Conservation (phyloP, 2,113 vertebrate species). For the Heliornis fulica region DNA sequence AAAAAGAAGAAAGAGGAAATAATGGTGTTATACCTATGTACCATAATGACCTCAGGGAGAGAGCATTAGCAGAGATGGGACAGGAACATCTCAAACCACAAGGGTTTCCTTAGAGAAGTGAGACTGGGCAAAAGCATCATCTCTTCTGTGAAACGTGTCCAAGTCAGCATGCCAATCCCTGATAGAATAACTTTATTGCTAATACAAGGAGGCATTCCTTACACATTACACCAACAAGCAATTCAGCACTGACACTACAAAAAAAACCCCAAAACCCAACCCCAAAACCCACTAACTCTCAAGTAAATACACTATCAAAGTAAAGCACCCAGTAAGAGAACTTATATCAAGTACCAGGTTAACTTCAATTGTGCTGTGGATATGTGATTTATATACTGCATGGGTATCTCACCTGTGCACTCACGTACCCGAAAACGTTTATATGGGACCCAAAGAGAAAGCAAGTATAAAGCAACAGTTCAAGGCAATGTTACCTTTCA, state of each 20-base stretch:
- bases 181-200: neutral
- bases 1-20: neutral
- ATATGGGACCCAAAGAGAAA: neutral
- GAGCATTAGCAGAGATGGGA: neutral
- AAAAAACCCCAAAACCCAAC: neutral
- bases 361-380: neutral
- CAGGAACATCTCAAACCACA: neutral
- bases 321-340: neutral
- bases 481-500: neutral
- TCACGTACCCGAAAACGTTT: neutral
- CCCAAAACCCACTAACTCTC: neutral
- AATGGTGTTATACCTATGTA: neutral
- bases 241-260: neutral
- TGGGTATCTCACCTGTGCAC: neutral
- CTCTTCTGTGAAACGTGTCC: neutral
- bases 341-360: neutral
- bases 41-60: neutral
- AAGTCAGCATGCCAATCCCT: neutral
- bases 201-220: neutral
- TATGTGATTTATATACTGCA: neutral
- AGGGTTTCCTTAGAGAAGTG: neutral
- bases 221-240: neutral
- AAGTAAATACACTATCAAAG: neutral
- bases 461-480: neutral
- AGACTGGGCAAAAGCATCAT: accelerated